Percentiles rank a stretch among this genome's conserved stretches.
These are phyloP conservation scores for Actias luna DNA, from an alignment of 2,888 invertebrate genomes.

Conservation along the genomic window DNA sequence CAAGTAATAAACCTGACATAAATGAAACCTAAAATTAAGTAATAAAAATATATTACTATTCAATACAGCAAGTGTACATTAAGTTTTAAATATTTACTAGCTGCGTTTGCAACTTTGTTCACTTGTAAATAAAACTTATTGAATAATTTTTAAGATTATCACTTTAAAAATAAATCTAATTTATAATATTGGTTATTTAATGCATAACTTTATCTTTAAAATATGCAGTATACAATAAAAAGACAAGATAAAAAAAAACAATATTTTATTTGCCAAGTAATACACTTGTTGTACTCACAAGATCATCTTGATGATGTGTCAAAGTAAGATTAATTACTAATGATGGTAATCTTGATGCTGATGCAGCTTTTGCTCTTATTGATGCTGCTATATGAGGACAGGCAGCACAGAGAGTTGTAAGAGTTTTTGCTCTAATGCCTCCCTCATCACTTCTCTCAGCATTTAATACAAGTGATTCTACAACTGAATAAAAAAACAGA, in stretches of 20 bases:
- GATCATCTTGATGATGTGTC: constrained; percentile 82
- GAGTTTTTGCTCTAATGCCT: constrained; percentile 89
- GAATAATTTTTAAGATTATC: no score
- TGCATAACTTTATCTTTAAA: no score
- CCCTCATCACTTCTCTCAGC: constrained; percentile 96
- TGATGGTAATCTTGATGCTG: constrained; percentile 94
- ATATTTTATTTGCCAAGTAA: not conserved
- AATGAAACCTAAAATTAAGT: constrained; percentile 84
- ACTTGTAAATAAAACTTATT: no score
- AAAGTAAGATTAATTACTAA: constrained; percentile 92
- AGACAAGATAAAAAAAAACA: not conserved
- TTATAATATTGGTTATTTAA: no score
- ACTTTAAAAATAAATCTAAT: no score
- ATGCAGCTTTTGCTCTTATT: constrained; percentile 93
- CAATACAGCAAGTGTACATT: no score
- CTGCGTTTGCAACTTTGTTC: no score
- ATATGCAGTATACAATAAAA: not conserved
- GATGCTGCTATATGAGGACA: constrained; percentile 93
- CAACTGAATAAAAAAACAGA: constrained; percentile 81
- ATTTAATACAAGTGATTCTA: constrained; percentile 90
- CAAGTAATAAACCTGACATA: constrained; percentile 93
- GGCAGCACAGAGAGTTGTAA: constrained; percentile 92
- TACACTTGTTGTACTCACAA: constrained; percentile 57
- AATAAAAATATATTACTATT: no score
- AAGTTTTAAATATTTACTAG: no score